A percentile compares a stretch with the other conserved stretches of the same genome.
Conservation (phyloP, 2,797 vertebrate genomes). For the Microtus californicus region DNA sequence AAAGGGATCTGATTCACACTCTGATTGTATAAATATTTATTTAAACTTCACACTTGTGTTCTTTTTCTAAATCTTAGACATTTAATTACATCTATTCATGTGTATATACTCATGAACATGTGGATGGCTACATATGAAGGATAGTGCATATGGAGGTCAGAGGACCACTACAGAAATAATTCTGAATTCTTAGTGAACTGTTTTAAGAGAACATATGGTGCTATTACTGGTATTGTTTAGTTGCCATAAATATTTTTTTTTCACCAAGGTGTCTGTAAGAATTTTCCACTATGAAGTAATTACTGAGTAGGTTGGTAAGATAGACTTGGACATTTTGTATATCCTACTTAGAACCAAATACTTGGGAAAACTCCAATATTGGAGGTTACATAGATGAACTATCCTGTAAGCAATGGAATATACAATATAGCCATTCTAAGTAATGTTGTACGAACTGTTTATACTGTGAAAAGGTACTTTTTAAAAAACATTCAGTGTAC, state of each 20-base stretch:
- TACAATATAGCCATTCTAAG: neutral
- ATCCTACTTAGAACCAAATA: neutral
- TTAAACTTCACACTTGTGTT: no score
- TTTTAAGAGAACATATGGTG: neutral
- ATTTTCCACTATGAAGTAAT: neutral
- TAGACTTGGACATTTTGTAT: neutral
- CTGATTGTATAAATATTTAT: no score
- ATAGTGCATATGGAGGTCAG: no score
- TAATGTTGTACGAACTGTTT: conserved; percentile 23
- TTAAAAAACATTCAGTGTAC: neutral
- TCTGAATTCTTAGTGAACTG: conserved; percentile 20
- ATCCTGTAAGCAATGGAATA: neutral
- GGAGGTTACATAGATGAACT: neutral
- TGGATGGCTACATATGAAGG: no score
- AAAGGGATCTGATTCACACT: no score
- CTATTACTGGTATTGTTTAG: neutral
- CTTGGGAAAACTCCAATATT: neutral
- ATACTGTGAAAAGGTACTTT: neutral
- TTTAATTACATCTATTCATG: no score
- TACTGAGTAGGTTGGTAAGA: neutral
- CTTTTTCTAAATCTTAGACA: no score
- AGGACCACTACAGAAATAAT: neutral
- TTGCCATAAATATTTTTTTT: neutral
- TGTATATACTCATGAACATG: neutral
- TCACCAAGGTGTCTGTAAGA: neutral